Evolutionary conservation across 2,888 invertebrate genomes (phyloP).

Genomic region (Apeira syringaria): DNA sequence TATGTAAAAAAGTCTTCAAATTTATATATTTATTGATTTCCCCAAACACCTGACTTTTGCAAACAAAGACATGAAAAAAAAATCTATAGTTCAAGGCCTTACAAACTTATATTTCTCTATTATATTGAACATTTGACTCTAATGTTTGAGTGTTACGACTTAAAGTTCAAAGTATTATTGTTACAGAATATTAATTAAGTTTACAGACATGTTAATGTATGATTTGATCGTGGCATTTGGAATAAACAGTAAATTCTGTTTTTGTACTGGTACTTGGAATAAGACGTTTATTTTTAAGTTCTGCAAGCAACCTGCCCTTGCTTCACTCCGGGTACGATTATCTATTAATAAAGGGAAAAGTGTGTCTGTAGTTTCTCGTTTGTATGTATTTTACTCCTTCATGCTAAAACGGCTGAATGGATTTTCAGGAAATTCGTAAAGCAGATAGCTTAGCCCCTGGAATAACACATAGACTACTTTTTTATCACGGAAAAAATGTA

Average conservation of each 20-base stretch:
- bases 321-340: too few relatives aligned
- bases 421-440: too few relatives aligned
- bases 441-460: too few relatives aligned
- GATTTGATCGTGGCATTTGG: constrained; percentile 22
- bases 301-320: too few relatives aligned
- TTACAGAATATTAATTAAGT: not conserved
- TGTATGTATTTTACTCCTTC: too few relatives aligned
- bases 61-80: constrained; percentile 22
- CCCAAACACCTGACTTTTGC: constrained; percentile 14
- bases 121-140: constrained; percentile 6
- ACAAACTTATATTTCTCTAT: constrained; percentile 3
- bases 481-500: too few relatives aligned
- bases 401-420: too few relatives aligned
- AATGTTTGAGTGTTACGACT: constrained; percentile 11
- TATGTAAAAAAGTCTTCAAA: constrained; percentile 5
- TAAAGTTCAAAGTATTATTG: constrained; percentile 2
- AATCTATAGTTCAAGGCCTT: constrained; percentile 25
- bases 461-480: too few relatives aligned
- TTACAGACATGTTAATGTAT: constrained; percentile 16
- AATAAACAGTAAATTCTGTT: constrained; percentile 12
- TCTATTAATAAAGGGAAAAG: too few relatives aligned
- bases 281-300: constrained; percentile 2
- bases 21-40: constrained; percentile 12
- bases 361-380: constrained; percentile 6
- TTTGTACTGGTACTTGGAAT: constrained; percentile 11